Evolutionary conservation across 2,113 vertebrate genomes (phyloP).

Genomic region (Nycticorax nycticorax): DNA sequence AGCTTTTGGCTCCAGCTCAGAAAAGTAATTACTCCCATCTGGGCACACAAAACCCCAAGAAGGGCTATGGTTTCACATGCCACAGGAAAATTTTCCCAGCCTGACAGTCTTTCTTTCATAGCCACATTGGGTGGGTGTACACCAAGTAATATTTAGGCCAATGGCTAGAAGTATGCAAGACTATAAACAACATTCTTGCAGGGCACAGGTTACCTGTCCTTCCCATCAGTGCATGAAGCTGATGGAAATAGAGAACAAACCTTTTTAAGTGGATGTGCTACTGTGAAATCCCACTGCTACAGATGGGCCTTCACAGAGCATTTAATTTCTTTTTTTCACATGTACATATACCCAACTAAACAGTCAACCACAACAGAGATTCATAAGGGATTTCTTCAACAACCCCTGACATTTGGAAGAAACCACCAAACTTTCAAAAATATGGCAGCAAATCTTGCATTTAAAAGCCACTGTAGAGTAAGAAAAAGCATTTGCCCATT

Average conservation of each 20-base stretch:
- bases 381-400: not conserved
- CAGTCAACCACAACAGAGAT: not conserved
- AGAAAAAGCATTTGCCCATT: not conserved
- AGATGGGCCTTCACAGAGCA: not conserved
- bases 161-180: not conserved
- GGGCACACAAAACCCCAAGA: not conserved
- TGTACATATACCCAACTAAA: not conserved
- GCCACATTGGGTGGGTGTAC: not conserved
- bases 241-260: not conserved
- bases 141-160: not conserved
- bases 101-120: not conserved
- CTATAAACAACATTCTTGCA: not conserved
- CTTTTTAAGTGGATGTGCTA: not conserved
- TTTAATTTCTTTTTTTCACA: not conserved
- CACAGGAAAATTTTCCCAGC: slow-evolving; percentile 19
- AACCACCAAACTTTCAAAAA: not conserved
- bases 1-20: slow-evolving; percentile 50
- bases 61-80: slow-evolving; percentile 35
- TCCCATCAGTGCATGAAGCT: not conserved
- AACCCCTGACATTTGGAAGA: not conserved
- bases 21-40: slow-evolving; percentile 64
- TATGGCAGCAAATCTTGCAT: not conserved
- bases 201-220: not conserved
- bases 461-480: not conserved
- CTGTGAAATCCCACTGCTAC: not conserved